phyloP scores from a whole-genome alignment of 1,140 invertebrate genomes.

The Tetragnatha versicolor region DNA sequence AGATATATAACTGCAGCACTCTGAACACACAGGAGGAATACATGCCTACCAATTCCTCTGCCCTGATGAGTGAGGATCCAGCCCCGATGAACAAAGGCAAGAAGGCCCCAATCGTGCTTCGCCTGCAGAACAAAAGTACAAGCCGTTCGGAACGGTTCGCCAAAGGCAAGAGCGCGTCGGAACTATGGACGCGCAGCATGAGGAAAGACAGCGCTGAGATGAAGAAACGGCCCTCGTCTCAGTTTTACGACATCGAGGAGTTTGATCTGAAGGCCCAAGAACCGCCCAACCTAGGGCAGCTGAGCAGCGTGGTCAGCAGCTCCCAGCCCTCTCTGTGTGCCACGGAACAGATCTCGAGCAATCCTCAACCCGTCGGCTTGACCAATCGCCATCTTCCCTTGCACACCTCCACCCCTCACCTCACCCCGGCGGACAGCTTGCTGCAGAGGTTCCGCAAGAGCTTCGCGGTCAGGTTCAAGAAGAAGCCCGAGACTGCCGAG shows the following conservation, averaged over 20 bases:
- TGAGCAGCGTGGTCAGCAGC: conserved; percentile 14
- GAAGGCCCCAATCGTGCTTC: conserved; percentile 20
- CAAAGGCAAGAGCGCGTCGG: conserved; percentile 45
- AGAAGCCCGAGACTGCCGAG: conserved; percentile 56
- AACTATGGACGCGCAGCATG: background rate
- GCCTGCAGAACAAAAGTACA: conserved; percentile 25
- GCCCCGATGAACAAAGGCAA: conserved; percentile 29
- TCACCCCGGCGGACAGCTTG: conserved; percentile 64
- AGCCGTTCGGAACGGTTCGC: conserved; percentile 31
- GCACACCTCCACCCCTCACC: conserved; percentile 45
- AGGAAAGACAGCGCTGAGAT: background rate
- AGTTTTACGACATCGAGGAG: conserved; percentile 45
- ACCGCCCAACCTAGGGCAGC: background rate
- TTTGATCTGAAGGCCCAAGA: background rate
- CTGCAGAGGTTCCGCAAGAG: conserved; percentile 76
- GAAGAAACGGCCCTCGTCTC: conserved; percentile 39
- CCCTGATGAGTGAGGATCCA: background rate
- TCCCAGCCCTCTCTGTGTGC: conserved; percentile 36
- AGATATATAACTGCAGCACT: conserved; percentile 3
- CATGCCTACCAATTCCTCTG: conserved; percentile 8
- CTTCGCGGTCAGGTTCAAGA: conserved; percentile 72
- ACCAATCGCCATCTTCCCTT: background rate
- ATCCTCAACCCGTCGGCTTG: conserved; percentile 1
- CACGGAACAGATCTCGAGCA: conserved; percentile 15
- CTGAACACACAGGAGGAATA: conserved; percentile 39